Percentiles rank a stretch among this genome's conserved stretches.
Evolutionary conservation across 2,797 vertebrate genomes (phyloP).

Genomic region (Gastrophryne carolinensis): DNA sequence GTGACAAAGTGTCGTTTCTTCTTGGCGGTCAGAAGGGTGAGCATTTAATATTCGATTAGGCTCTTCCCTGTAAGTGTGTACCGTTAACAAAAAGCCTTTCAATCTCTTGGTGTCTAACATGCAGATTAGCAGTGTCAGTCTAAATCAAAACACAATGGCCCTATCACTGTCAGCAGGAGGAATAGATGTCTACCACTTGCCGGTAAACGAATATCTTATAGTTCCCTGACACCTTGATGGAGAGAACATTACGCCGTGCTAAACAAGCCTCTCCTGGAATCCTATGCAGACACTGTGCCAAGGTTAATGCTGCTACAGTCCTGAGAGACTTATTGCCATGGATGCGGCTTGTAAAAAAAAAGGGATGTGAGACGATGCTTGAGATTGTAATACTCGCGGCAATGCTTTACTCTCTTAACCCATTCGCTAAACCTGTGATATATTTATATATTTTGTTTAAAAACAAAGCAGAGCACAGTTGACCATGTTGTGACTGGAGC

Average conservation of each 20-base stretch:
- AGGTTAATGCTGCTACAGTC: conserved; percentile 40
- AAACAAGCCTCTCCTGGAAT: conserved; percentile 44
- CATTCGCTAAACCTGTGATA: not conserved
- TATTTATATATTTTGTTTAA: not conserved
- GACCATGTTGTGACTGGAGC: no score
- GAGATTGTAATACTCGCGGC: not conserved
- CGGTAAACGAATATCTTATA: conserved; percentile 9
- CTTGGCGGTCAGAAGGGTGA: conserved; percentile 5
- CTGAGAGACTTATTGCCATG: conserved; percentile 9
- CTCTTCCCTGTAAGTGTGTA: not conserved
- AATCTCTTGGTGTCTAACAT: conserved; percentile 19
- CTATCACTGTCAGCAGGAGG: conserved; percentile 46
- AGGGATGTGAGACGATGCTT: not conserved
- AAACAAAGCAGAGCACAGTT: not conserved
- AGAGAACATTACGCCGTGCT: conserved; percentile 24
- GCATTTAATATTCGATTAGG: conserved; percentile 21
- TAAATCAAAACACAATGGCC: conserved; percentile 51
- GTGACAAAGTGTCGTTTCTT: not conserved
- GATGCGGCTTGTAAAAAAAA: conserved; percentile 28
- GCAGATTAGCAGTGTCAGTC: conserved; percentile 49
- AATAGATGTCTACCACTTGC: conserved; percentile 37
- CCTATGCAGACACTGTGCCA: conserved; percentile 31
- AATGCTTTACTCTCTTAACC: conserved; percentile 1
- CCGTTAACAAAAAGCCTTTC: not conserved
- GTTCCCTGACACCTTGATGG: conserved; percentile 33